Conservation (phyloP, 2,797 vertebrate genomes). For the Pangasius djambal region DNA sequence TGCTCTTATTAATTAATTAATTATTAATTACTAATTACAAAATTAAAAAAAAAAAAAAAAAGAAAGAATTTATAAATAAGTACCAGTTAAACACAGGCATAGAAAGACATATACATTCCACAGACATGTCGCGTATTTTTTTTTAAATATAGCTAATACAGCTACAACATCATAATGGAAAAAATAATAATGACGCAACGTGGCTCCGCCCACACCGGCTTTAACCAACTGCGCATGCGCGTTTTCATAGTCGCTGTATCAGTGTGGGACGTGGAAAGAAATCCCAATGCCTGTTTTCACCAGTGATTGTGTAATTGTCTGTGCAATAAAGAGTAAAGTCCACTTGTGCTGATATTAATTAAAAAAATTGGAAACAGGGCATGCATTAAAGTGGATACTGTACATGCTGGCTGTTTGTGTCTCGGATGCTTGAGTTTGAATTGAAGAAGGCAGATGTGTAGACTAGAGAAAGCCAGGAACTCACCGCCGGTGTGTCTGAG, state of each 20-base stretch:
- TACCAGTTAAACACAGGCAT: not conserved
- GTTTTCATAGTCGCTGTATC: not conserved
- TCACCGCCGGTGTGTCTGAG: slow-evolving; percentile 80
- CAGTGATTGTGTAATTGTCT: not conserved
- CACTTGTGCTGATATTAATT: not conserved
- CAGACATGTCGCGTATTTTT: not conserved
- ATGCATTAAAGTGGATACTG: not conserved
- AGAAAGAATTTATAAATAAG: not conserved
- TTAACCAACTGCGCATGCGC: not conserved
- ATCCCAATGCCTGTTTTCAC: not conserved
- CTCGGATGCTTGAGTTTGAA: not conserved
- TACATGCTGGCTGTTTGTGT: not conserved
- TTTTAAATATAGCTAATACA: not conserved
- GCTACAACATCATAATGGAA: not conserved
- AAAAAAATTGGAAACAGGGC: not conserved
- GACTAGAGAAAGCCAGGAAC: slow-evolving; percentile 22
- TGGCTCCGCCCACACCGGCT: not conserved
- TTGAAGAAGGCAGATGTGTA: not conserved
- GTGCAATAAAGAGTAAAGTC: not conserved
- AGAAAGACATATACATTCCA: too few species aligned
- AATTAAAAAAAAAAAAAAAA: not conserved
- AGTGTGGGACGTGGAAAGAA: slow-evolving; percentile 7
- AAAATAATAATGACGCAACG: not conserved
- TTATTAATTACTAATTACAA: not conserved
- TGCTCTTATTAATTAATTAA: not conserved